These are phyloP conservation scores for Macquaria ambigua DNA, from an alignment of 2,113 vertebrate species.

Conservation along the genomic window DNA sequence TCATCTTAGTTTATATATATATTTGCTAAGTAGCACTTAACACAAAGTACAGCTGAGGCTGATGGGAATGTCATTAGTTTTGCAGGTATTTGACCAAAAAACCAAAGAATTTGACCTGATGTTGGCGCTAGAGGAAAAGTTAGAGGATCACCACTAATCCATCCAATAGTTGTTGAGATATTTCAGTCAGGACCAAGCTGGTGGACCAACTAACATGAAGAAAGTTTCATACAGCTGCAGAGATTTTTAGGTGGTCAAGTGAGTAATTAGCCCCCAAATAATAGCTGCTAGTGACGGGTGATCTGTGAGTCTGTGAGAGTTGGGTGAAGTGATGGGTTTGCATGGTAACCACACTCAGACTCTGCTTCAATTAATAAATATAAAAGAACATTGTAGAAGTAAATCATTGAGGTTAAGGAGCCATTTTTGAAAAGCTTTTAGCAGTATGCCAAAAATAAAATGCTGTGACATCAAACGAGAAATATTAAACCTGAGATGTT, in stretches of 20 bases:
- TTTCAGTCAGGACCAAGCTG: not conserved
- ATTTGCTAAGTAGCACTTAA: not conserved
- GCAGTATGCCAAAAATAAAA: not conserved
- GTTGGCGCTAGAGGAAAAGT: not conserved
- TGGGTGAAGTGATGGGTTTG: not conserved
- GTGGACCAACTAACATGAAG: not conserved
- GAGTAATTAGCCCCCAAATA: not conserved
- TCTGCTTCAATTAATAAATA: not conserved
- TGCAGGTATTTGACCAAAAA: too few relatives aligned
- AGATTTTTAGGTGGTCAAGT: not conserved
- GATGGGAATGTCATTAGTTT: too few relatives aligned
- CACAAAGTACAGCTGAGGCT: not conserved
- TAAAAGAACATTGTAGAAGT: not conserved
- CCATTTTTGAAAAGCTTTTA: not conserved
- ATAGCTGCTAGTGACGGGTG: not conserved
- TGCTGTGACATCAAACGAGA: too few relatives aligned
- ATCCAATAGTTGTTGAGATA: not conserved
- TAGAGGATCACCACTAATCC: not conserved
- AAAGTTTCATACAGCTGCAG: not conserved
- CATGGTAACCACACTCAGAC: not conserved
- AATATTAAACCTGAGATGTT: not conserved
- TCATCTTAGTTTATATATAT: not conserved
- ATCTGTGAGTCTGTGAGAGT: not conserved
- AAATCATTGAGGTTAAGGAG: not conserved
- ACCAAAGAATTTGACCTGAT: not conserved